A percentile compares a stretch with the other conserved stretches of the same genome.
These are phyloP conservation scores for Tylochromis polylepis DNA, from an alignment of 2,113 vertebrate species.

Conservation along the genomic window DNA sequence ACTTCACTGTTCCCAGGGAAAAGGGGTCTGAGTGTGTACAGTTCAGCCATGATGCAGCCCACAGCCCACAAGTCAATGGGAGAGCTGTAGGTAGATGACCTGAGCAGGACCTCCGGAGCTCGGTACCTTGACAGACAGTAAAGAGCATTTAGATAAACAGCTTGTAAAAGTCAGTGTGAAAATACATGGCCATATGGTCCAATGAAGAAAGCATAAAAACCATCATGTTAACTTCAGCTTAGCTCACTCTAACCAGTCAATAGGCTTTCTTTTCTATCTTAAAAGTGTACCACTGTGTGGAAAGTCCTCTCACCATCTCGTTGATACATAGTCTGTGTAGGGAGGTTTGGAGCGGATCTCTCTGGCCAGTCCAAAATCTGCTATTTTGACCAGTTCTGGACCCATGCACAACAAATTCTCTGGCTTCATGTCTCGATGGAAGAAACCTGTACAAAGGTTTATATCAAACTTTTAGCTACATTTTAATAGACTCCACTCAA, in stretches of 20 bases:
- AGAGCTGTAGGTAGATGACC: constrained; percentile 89
- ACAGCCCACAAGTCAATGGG: constrained; percentile 97
- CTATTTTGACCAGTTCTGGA: constrained; percentile 96
- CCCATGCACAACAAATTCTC: constrained; percentile 98
- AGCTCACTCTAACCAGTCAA: background rate
- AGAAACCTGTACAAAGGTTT: constrained; percentile 79
- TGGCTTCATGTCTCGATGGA: constrained; percentile 98
- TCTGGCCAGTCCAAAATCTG: constrained; percentile 95
- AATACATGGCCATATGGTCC: background rate
- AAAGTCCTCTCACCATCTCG: constrained; percentile 82
- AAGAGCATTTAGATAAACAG: background rate
- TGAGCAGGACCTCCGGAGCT: constrained; percentile 92
- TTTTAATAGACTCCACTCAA: background rate
- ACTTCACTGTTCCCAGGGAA: constrained; percentile 98
- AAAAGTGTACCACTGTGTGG: background rate
- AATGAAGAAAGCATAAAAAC: background rate
- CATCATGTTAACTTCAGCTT: background rate
- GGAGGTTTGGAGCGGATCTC: constrained; percentile 95
- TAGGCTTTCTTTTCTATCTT: background rate
- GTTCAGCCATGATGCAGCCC: constrained; percentile 97
- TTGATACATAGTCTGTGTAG: constrained; percentile 97
- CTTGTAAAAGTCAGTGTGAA: background rate
- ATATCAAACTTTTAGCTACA: background rate
- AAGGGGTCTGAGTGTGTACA: constrained; percentile 92
- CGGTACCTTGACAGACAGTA: constrained; percentile 81